Evolutionary conservation across 2,888 invertebrate genomes (phyloP).

Genomic region (Cheilosia vernalis): DNA sequence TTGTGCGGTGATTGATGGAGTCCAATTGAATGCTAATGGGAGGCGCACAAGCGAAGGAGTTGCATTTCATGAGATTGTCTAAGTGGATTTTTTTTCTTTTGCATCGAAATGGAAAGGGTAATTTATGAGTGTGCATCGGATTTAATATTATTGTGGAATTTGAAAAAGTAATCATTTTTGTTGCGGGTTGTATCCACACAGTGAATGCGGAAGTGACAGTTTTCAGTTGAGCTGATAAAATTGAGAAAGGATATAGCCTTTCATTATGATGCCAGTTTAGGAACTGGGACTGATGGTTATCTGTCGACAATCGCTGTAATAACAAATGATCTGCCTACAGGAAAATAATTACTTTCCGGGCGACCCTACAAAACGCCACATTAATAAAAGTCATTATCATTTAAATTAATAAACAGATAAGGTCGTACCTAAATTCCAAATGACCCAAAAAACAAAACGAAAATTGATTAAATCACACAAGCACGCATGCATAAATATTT

Average conservation of each 20-base stretch:
- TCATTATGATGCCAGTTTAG: too few species aligned
- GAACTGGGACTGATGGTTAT: neutral
- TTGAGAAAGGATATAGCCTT: neutral
- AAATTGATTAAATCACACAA: constrained; percentile 36
- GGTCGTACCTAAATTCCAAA: neutral
- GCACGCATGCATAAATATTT: constrained; percentile 2
- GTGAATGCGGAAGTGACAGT: constrained; percentile 34
- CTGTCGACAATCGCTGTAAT: neutral
- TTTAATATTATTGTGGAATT: constrained; percentile 16
- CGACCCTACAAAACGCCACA: neutral
- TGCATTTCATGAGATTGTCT: constrained; percentile 41
- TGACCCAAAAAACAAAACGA: constrained; percentile 42
- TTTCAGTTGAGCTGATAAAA: constrained; percentile 1
- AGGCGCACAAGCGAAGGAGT: constrained; percentile 30
- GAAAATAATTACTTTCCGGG: neutral
- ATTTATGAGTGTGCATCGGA: constrained; percentile 26
- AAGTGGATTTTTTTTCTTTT: constrained; percentile 27
- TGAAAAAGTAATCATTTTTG: constrained; percentile 23
- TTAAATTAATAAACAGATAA: neutral
- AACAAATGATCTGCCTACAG: too few species aligned
- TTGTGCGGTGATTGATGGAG: constrained; percentile 67
- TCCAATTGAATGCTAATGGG: constrained; percentile 60
- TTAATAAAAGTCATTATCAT: constrained; percentile 20
- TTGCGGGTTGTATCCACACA: neutral
- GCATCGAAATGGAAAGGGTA: constrained; percentile 20